phyloP scores from a whole-genome alignment of 2,797 vertebrate genomes.

The Erpetoichthys calabaricus region DNA sequence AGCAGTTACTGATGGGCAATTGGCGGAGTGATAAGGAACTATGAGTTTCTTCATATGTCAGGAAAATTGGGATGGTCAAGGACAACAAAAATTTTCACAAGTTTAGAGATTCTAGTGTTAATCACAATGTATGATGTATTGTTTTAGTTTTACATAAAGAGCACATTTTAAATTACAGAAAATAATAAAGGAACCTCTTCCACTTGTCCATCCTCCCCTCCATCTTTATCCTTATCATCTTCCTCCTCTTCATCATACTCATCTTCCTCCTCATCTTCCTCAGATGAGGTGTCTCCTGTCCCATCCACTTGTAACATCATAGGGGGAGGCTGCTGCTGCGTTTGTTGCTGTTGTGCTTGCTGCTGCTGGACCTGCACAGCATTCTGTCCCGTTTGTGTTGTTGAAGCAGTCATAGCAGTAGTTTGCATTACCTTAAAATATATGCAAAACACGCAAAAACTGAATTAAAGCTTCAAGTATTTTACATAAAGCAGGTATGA shows the following conservation, averaged over 20 bases:
- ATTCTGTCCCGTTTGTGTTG: constrained; percentile 21
- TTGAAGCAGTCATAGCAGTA: constrained; percentile 46
- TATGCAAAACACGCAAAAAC: no score
- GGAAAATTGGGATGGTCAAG: no score
- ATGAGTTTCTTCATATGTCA: no score
- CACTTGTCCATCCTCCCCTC: constrained; percentile 87
- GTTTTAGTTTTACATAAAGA: no score
- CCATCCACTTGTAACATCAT: constrained; percentile 92
- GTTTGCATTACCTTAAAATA: constrained; percentile 58
- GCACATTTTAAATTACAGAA: no score
- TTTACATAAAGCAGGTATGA: no score
- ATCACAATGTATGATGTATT: no score
- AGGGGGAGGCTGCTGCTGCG: constrained; percentile 59
- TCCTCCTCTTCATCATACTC: constrained; percentile 96
- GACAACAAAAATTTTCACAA: no score
- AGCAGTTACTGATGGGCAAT: no score
- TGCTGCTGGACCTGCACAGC: constrained; percentile 35
- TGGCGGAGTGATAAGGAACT: no score
- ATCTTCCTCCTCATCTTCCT: constrained; percentile 93
- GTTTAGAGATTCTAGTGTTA: no score
- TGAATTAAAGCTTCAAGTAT: no score
- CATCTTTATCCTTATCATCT: constrained; percentile 94
- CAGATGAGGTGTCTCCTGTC: constrained; percentile 85
- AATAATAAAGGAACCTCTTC: constrained; percentile 65
- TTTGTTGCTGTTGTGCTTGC: constrained; percentile 54